phyloP scores from a whole-genome alignment of 1,140 invertebrate genomes.

The Babylonia areolata region DNA sequence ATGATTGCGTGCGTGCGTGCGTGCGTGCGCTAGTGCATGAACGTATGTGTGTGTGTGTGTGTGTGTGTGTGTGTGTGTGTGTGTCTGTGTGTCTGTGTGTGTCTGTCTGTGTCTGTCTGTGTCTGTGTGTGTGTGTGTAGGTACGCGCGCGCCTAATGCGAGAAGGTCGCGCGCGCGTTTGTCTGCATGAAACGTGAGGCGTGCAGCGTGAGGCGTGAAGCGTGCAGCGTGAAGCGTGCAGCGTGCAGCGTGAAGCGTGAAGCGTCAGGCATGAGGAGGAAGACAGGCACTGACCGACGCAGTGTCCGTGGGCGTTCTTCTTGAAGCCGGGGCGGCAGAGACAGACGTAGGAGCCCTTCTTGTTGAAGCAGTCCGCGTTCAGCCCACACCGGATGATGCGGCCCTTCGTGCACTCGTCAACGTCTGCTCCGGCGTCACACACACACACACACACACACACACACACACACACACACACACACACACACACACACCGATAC shows the following conservation, averaged over 20 bases:
- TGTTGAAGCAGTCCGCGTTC: conserved; percentile 21
- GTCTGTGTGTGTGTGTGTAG: background rate
- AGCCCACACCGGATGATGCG: background rate
- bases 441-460: conserved; percentile 11
- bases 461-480: conserved; percentile 6
- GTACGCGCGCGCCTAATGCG: background rate
- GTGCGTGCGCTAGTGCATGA: background rate
- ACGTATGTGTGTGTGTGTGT: conserved; percentile 23
- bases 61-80: background rate
- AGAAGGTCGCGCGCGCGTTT: background rate
- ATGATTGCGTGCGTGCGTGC: conserved; percentile 13
- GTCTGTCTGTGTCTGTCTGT: background rate
- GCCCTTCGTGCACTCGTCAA: background rate
- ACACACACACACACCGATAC: background rate
- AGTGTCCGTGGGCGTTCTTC: background rate
- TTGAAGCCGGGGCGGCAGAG: background rate
- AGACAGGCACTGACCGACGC: background rate
- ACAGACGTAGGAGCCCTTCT: conserved; percentile 5
- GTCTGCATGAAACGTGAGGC: background rate
- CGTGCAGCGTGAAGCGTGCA: background rate
- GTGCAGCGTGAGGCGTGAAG: too few species aligned
- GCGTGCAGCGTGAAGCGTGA: background rate
- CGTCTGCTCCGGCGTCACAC: background rate
- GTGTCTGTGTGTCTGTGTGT: too few species aligned
- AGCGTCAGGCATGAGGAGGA: too few species aligned